Conservation (phyloP, 1,140 invertebrate genomes). For the Formica selysi region DNA sequence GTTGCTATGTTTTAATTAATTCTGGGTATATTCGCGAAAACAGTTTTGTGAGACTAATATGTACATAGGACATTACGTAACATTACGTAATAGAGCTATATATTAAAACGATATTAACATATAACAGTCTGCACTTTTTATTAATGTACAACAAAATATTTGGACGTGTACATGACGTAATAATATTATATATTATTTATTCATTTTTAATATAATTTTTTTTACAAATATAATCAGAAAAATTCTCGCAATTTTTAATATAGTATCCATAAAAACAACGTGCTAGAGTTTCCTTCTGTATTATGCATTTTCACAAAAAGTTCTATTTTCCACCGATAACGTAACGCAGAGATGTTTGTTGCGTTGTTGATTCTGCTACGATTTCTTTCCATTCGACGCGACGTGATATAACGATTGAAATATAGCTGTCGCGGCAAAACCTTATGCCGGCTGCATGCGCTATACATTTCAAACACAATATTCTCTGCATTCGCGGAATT, state of each 20-base stretch:
- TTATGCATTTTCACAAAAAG: conserved; percentile 6
- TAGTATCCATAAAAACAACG: not conserved
- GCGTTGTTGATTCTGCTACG: not conserved
- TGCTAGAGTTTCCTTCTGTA: not conserved
- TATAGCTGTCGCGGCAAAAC: conserved; percentile 14
- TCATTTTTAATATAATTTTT: not conserved
- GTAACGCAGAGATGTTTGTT: not conserved
- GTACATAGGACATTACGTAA: conserved; percentile 12
- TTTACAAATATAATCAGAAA: not conserved
- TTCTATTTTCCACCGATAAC: not conserved
- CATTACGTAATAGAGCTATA: not conserved
- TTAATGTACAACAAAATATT: not conserved
- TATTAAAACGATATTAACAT: conserved; percentile 8
- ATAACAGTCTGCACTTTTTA: not conserved
- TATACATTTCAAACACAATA: conserved; percentile 2
- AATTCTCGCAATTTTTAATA: not conserved
- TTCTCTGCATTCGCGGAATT: conserved; percentile 29
- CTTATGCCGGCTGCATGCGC: not conserved
- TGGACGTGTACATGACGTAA: not conserved
- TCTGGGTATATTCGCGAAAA: conserved; percentile 22
- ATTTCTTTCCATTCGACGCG: conserved; percentile 25
- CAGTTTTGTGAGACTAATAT: conserved; percentile 36
- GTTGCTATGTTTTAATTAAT: conserved; percentile 52
- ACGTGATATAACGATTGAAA: conserved; percentile 9
- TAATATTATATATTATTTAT: not conserved